Conservation (phyloP, 30 jellyfish, hydroid and myxozoan species). For the Hydractinia echinata region DNA sequence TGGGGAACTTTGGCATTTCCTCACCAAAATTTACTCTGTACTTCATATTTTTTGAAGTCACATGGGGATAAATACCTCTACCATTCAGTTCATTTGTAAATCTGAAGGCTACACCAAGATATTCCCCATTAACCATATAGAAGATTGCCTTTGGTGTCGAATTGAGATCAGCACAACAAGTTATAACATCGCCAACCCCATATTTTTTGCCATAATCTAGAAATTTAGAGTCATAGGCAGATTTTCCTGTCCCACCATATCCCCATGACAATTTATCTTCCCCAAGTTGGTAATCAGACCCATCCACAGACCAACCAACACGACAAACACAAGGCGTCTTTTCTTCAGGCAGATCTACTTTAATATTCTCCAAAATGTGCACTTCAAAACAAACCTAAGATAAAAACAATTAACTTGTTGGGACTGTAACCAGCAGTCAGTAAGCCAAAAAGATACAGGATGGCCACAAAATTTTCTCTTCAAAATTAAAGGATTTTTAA, state of each 20-base stretch:
- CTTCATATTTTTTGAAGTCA: constrained; percentile 75
- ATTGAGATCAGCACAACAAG: constrained; percentile 80
- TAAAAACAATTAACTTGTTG: too few relatives aligned
- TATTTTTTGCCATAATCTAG: constrained; percentile 78
- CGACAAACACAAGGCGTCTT: constrained; percentile 69
- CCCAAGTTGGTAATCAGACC: constrained; percentile 85
- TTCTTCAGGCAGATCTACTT: constrained; percentile 83
- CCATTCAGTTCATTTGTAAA: constrained; percentile 65
- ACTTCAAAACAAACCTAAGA: constrained; percentile 83
- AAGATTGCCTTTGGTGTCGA: constrained; percentile 72
- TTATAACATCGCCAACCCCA: constrained; percentile 80
- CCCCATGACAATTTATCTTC: constrained; percentile 96
- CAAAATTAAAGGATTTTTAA: too few relatives aligned
- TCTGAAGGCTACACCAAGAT: constrained; percentile 88
- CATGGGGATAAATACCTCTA: constrained; percentile 82
- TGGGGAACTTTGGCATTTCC: constrained; percentile 64
- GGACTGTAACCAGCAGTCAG: too few relatives aligned
- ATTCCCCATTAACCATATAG: constrained; percentile 82
- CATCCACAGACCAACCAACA: constrained; percentile 98
- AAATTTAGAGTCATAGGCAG: constrained; percentile 60
- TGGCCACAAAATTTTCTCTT: too few relatives aligned
- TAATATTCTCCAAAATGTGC: constrained; percentile 59
- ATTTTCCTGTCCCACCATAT: constrained; percentile 97
- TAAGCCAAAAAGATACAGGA: too few relatives aligned
- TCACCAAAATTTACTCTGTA: constrained; percentile 81